Conservation (phyloP, 2,888 invertebrate genomes). For the Drepanosiphum platanoidis region DNA sequence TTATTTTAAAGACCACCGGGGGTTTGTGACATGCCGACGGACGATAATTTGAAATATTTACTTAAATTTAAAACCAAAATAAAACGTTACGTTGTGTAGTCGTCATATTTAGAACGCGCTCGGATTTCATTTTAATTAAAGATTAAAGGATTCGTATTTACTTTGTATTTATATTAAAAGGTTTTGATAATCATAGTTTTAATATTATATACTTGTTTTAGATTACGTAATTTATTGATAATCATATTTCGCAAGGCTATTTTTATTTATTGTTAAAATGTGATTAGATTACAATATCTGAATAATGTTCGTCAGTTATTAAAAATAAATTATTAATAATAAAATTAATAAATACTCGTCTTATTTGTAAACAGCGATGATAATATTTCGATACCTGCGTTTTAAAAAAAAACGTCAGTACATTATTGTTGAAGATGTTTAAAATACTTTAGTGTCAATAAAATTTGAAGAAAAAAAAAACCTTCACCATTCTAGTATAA, state of each 20-base stretch:
- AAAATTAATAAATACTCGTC: neutral
- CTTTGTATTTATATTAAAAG: neutral
- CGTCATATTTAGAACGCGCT: neutral
- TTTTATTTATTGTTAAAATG: neutral
- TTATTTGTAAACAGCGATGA: neutral
- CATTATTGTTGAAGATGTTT: neutral
- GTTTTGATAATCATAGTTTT: neutral
- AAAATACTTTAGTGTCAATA: neutral
- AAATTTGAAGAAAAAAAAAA: neutral
- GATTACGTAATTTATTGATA: conserved; percentile 5
- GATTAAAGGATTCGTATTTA: too few species aligned
- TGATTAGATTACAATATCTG: conserved; percentile 29
- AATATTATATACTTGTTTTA: neutral
- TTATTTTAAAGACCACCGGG: conserved; percentile 23
- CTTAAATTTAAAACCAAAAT: neutral
- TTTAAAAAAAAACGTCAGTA: neutral
- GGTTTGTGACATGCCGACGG: neutral
- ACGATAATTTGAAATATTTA: neutral
- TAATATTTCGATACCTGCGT: neutral
- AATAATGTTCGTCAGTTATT: conserved; percentile 9
- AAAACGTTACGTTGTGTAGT: neutral
- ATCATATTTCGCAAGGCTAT: conserved; percentile 11
- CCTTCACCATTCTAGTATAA: too few species aligned
- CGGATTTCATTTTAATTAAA: neutral
- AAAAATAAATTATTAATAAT: neutral